phyloP scores from a whole-genome alignment of 1,140 invertebrate genomes.

The Halictus rubicundus region DNA sequence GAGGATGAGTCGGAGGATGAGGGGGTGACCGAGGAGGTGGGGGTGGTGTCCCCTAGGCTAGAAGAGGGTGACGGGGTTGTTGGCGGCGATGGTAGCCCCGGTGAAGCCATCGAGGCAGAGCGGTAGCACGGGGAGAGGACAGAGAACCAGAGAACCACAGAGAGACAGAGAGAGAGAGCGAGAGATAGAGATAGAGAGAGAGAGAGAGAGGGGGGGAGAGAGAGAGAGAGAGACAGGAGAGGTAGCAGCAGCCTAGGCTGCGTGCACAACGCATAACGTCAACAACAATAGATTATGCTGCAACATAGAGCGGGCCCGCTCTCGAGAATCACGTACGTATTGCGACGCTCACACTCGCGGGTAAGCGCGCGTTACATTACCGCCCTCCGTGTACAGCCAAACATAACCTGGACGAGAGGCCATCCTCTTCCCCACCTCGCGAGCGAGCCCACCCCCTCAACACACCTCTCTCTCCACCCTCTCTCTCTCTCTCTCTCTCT shows the following conservation, averaged over 20 bases:
- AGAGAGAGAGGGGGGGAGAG: neutral
- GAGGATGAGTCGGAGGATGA: neutral
- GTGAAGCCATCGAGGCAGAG: slow-evolving; percentile 46
- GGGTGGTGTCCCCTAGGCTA: slow-evolving; percentile 19
- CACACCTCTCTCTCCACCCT: neutral
- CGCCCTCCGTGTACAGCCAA: slow-evolving; percentile 65
- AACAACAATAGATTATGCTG: slow-evolving; percentile 80
- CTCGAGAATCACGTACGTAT: slow-evolving; percentile 54
- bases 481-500: neutral
- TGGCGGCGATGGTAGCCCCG: slow-evolving; percentile 26
- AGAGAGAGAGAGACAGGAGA: slow-evolving; percentile 28
- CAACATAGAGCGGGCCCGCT: slow-evolving; percentile 71
- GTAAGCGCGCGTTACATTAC: slow-evolving; percentile 68
- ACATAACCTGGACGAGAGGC: slow-evolving; percentile 60
- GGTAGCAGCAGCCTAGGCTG: slow-evolving; percentile 31
- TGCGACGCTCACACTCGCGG: slow-evolving; percentile 47
- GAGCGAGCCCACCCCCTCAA: neutral
- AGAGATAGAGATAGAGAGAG: too few relatives aligned
- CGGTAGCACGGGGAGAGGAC: neutral
- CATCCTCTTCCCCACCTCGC: too few relatives aligned
- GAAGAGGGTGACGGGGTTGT: slow-evolving; percentile 31
- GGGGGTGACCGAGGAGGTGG: neutral
- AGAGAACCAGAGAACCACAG: too few relatives aligned
- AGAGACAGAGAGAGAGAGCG: too few relatives aligned
- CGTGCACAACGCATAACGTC: slow-evolving; percentile 78